These are phyloP conservation scores for Passer domesticus DNA, from an alignment of 2,113 vertebrate genomes.

Conservation along the genomic window DNA sequence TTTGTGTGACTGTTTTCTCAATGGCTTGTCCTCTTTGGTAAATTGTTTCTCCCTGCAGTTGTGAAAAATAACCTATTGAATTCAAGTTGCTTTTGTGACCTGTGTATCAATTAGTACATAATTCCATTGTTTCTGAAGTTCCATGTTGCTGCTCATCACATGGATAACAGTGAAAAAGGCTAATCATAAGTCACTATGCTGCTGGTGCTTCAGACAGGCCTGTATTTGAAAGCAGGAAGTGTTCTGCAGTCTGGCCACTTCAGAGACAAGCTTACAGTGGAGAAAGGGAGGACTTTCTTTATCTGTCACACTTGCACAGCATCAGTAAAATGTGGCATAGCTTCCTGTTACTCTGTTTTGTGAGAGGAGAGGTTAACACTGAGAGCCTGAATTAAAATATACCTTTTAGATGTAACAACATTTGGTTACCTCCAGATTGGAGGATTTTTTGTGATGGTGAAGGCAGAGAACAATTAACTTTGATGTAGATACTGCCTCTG, in stretches of 20 bases:
- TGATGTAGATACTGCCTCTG: background rate
- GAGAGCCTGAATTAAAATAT: background rate
- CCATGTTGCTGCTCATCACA: rapidly evolving
- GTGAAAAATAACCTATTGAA: background rate
- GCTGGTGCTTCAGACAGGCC: background rate
- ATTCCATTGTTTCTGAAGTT: background rate
- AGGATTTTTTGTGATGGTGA: background rate
- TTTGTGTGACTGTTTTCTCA: background rate
- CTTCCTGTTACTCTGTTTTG: background rate
- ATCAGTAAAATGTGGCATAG: background rate
- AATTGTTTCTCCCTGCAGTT: background rate
- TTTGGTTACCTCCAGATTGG: background rate
- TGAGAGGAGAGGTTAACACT: background rate
- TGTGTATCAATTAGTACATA: background rate
- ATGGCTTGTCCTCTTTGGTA: background rate
- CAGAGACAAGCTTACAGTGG: background rate
- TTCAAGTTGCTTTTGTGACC: background rate
- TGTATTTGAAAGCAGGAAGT: background rate
- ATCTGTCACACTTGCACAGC: background rate
- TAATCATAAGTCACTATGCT: background rate
- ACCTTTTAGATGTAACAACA: background rate
- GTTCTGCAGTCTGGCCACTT: background rate
- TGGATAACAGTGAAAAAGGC: background rate
- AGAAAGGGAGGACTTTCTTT: background rate
- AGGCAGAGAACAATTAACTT: background rate